Evolutionary conservation across 2,113 vertebrate genomes (phyloP).

Genomic region (Tragulus kanchil): DNA sequence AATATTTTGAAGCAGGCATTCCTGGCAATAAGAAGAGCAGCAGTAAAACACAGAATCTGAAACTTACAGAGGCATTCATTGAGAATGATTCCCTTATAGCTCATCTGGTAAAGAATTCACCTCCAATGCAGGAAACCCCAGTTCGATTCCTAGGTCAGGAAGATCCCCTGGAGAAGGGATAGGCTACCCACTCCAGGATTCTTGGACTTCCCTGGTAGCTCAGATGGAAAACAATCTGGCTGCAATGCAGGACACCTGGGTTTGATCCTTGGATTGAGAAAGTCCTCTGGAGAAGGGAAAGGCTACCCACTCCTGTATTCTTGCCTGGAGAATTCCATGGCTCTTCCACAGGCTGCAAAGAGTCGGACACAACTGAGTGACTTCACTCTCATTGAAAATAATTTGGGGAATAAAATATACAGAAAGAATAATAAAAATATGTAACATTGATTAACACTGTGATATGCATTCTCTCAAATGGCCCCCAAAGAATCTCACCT

Average conservation of each 20-base stretch:
- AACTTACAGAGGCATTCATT: neutral
- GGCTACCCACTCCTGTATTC: neutral
- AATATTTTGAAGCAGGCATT: neutral
- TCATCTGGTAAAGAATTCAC: too few species aligned
- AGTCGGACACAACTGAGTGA: neutral
- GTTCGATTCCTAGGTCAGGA: too few species aligned
- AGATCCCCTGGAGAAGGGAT: too few species aligned
- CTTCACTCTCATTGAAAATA: neutral
- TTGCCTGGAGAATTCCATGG: neutral
- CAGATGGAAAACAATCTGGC: too few species aligned
- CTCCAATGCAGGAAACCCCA: too few species aligned
- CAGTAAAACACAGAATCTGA: neutral
- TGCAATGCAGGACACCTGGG: neutral
- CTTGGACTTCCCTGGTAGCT: too few species aligned
- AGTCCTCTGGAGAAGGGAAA: neutral
- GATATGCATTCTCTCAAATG: neutral
- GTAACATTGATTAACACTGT: neutral
- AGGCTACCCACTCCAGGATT: too few species aligned
- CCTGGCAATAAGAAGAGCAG: neutral
- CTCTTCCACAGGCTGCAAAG: rapidly evolving
- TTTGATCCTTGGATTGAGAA: neutral
- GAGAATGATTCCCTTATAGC: too few species aligned
- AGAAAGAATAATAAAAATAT: neutral
- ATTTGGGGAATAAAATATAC: neutral
- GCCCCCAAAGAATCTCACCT: neutral